Percentiles rank a stretch among this genome's conserved stretches.
These are phyloP conservation scores for Octodon degus DNA, from an alignment of 2,113 vertebrate species.

Conservation along the genomic window DNA sequence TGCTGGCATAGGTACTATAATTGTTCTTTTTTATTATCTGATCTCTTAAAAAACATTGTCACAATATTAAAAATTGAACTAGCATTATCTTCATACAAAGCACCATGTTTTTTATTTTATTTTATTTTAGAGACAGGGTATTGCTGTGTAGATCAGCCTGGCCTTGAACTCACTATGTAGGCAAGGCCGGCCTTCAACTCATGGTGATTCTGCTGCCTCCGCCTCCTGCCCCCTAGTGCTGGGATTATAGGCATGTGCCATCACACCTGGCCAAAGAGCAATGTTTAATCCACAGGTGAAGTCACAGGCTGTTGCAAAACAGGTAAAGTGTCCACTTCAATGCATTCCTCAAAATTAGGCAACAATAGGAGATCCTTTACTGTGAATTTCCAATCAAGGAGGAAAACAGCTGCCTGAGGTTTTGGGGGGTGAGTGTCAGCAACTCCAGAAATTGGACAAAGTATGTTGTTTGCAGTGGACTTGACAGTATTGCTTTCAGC, in stretches of 20 bases:
- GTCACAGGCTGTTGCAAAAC: neutral
- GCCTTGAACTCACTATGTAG: no score
- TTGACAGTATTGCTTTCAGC: neutral
- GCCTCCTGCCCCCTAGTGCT: no score
- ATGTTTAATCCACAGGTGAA: neutral
- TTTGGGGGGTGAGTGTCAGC: neutral
- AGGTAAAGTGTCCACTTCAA: neutral
- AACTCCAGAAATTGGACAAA: neutral
- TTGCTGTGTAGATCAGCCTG: no score
- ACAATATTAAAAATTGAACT: constrained; percentile 15
- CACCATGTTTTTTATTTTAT: neutral
- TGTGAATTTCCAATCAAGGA: neutral
- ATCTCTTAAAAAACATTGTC: neutral
- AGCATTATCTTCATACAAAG: neutral
- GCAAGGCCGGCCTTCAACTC: no score
- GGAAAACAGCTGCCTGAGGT: neutral
- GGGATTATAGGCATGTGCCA: no score
- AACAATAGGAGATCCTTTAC: neutral
- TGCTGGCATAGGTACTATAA: neutral
- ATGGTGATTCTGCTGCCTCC: no score
- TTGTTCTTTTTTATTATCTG: neutral
- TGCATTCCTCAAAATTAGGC: neutral
- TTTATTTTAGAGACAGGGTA: no score
- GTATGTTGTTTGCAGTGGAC: neutral
- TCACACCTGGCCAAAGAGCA: neutral